phyloP scores from a whole-genome alignment of 2,888 invertebrate genomes.

The Sclerodermus sp. region DNA sequence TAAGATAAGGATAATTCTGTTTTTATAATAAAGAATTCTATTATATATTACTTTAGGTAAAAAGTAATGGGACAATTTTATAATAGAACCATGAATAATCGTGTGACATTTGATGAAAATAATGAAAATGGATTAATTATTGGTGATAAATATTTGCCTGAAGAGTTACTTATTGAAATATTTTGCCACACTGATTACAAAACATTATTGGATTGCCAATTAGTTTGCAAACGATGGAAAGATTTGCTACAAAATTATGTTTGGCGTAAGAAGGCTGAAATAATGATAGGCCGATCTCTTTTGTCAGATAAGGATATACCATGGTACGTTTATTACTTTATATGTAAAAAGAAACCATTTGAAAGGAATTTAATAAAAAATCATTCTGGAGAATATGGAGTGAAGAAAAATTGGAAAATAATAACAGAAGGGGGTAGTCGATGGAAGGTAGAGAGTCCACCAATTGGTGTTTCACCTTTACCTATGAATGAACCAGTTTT shows the following conservation, averaged over 20 bases:
- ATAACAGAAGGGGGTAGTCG: constrained; percentile 54
- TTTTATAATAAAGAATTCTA: no score
- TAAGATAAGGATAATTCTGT: no score
- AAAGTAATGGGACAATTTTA: constrained; percentile 23
- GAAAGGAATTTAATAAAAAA: constrained; percentile 60
- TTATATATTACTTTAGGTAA: background rate
- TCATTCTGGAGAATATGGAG: constrained; percentile 57
- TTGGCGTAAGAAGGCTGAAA: constrained; percentile 55
- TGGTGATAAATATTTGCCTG: constrained; percentile 54
- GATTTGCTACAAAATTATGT: constrained; percentile 55
- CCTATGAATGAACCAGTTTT: constrained; percentile 55
- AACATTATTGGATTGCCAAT: constrained; percentile 54
- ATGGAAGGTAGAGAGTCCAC: constrained; percentile 60
- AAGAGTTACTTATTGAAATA: constrained; percentile 59
- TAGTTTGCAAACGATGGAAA: constrained; percentile 62
- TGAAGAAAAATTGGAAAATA: constrained; percentile 55
- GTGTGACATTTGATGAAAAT: constrained; percentile 23
- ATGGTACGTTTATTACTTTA: constrained; percentile 57
- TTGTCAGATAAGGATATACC: constrained; percentile 44
- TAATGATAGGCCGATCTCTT: constrained; percentile 29
- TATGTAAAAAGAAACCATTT: constrained; percentile 56
- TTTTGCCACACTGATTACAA: constrained; percentile 52
- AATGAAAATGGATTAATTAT: constrained; percentile 54
- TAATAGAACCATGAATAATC: constrained; percentile 8
- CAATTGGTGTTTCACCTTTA: constrained; percentile 56